These are phyloP conservation scores for Furcifer pardalis DNA, from an alignment of 2,797 vertebrate genomes.

Conservation along the genomic window DNA sequence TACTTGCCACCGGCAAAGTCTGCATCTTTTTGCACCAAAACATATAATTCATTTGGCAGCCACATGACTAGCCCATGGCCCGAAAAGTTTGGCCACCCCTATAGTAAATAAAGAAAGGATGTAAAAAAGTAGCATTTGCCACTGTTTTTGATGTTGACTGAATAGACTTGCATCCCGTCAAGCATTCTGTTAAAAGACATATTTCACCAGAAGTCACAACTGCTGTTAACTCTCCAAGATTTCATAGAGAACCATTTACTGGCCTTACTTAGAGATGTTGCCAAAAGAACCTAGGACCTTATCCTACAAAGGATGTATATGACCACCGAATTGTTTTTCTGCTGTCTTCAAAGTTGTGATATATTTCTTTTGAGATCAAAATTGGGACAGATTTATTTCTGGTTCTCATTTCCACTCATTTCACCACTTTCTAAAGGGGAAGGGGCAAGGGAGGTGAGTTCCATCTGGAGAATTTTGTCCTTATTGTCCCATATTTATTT, in stretches of 20 bases:
- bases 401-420: background rate
- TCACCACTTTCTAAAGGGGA: background rate
- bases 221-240: background rate
- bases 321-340: background rate
- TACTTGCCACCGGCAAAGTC: background rate
- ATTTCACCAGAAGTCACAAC: background rate
- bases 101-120: too few species aligned
- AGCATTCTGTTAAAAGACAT: background rate
- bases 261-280: background rate
- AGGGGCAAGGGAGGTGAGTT: slow-evolving; percentile 16
- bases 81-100: too few species aligned
- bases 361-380: background rate
- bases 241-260: background rate
- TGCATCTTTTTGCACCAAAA: background rate
- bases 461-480: slow-evolving; percentile 47
- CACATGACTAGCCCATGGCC: too few species aligned
- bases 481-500: background rate
- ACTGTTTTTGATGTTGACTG: background rate
- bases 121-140: background rate
- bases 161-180: background rate
- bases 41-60: background rate
- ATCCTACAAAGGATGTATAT: background rate
- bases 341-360: background rate
- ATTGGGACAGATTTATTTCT: background rate
- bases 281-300: background rate